These are phyloP conservation scores for Notothenia coriiceps DNA, from an alignment of 2,113 vertebrate genomes.

Conservation along the genomic window DNA sequence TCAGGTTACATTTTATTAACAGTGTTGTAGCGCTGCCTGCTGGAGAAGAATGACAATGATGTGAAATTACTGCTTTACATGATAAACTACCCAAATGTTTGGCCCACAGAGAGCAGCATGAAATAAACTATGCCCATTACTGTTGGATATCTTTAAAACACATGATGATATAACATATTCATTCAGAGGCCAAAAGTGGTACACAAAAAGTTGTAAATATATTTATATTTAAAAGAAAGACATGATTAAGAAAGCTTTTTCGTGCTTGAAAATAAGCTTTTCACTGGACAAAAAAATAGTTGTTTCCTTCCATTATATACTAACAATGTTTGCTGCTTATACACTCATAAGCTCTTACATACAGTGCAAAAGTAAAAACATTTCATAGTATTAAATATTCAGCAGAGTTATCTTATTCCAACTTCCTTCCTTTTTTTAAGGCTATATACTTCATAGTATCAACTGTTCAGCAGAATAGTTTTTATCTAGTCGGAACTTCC, in stretches of 20 bases:
- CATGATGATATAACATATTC: not conserved
- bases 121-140: not conserved
- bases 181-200: conserved; percentile 6
- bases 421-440: conserved; percentile 8
- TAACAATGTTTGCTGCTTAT: not conserved
- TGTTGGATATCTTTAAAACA: not conserved
- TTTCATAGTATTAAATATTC: not conserved
- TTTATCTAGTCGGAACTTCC: not conserved
- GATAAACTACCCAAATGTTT: not conserved
- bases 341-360: not conserved
- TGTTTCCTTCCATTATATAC: conserved; percentile 7
- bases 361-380: conserved; percentile 10
- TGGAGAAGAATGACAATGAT: not conserved
- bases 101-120: conserved; percentile 45
- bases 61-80: not conserved
- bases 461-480: not conserved
- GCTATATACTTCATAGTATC: too few species aligned
- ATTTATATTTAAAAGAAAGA: not conserved
- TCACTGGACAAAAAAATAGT: not conserved
- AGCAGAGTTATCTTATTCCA: not conserved
- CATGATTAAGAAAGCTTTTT: not conserved
- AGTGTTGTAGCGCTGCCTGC: not conserved
- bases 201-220: not conserved
- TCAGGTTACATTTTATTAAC: not conserved
- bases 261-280: conserved; percentile 5